phyloP scores from a whole-genome alignment of 1,140 invertebrate genomes.

The Calephelis virginiensis region DNA sequence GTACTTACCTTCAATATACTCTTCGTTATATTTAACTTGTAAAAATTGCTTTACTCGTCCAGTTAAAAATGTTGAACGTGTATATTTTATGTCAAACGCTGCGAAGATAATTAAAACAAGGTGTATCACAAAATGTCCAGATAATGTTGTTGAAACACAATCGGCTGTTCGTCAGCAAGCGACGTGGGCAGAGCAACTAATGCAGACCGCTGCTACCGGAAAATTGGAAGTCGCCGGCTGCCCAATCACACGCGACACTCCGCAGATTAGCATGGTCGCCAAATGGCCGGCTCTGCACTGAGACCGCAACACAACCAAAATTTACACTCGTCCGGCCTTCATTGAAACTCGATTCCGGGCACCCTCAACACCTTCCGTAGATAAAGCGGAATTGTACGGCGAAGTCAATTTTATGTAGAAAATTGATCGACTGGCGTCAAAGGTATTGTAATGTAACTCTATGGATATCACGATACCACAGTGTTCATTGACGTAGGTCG shows the following conservation, averaged over 20 bases:
- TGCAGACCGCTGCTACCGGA: conserved; percentile 63
- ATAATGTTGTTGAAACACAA: conserved; percentile 9
- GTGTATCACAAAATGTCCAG: conserved; percentile 1
- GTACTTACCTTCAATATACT: too few relatives aligned
- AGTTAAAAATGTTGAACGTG: too few relatives aligned
- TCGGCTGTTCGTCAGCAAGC: conserved; percentile 41
- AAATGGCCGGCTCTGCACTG: conserved; percentile 19
- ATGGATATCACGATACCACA: not conserved
- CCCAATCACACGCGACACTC: conserved; percentile 75
- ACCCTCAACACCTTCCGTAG: conserved; percentile 35
- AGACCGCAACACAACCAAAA: conserved; percentile 51
- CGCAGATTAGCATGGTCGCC: conserved; percentile 65
- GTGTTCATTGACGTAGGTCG: not conserved
- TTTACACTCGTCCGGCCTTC: conserved; percentile 54
- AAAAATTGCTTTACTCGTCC: too few relatives aligned
- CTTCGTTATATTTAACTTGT: too few relatives aligned
- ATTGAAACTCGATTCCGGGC: conserved; percentile 54
- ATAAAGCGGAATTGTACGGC: conserved; percentile 56
- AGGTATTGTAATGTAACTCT: conserved; percentile 5
- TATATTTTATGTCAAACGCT: too few relatives aligned
- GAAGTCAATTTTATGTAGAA: conserved; percentile 38
- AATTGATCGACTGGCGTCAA: conserved; percentile 30
- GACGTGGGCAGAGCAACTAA: conserved; percentile 62
- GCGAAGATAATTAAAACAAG: conserved; percentile 13
- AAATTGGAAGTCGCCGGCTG: conserved; percentile 73